Evolutionary conservation across 2,797 vertebrate species (phyloP).

Genomic region (Gallirallus australis): DNA sequence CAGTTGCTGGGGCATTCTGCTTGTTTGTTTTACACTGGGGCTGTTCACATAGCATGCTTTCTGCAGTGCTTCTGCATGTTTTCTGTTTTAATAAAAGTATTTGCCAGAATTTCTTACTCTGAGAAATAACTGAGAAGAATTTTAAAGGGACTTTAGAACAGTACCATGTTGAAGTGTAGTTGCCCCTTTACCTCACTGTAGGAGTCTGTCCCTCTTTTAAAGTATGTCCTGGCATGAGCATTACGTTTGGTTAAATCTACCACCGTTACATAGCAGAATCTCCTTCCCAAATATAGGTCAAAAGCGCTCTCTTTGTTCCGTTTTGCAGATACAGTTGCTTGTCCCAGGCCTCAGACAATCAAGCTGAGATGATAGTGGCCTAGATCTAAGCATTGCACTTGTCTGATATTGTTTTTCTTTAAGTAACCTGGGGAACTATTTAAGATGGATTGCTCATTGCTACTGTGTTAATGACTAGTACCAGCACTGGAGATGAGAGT

Average conservation of each 20-base stretch:
- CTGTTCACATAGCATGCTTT: neutral
- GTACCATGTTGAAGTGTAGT: neutral
- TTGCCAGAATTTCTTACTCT: neutral
- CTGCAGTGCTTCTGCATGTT: neutral
- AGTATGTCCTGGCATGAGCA: neutral
- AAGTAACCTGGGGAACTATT: neutral
- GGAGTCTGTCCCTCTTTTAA: neutral
- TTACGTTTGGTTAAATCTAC: neutral
- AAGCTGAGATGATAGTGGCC: neutral
- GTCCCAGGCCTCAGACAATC: neutral
- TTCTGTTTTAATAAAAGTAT: constrained; percentile 45
- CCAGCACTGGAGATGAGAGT: neutral
- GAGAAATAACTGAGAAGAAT: constrained; percentile 2
- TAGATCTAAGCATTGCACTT: neutral
- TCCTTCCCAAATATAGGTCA: neutral
- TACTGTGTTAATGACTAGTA: neutral
- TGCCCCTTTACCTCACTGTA: neutral
- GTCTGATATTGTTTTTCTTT: neutral
- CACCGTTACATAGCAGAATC: neutral
- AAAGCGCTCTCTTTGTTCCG: neutral
- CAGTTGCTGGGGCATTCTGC: neutral
- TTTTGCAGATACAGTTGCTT: neutral
- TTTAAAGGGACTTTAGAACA: neutral
- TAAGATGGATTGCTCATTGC: neutral
- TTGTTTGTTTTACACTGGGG: neutral